These are phyloP conservation scores for Saccopteryx bilineata DNA, from an alignment of 2,113 vertebrate species.

Conservation along the genomic window DNA sequence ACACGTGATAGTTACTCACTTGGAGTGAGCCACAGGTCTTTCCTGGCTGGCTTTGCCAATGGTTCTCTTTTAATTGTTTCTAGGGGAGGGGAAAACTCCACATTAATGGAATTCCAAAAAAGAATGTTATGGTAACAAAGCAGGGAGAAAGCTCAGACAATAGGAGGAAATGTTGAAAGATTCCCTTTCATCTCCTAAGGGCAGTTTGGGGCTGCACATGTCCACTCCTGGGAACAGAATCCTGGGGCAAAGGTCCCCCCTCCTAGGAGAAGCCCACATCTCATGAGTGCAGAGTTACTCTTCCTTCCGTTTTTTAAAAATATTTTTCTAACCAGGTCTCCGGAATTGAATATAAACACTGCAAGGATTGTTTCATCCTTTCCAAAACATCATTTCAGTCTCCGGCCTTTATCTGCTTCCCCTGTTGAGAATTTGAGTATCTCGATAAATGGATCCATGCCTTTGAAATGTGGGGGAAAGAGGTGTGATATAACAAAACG, in stretches of 20 bases:
- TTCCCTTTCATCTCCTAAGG: constrained; percentile 72
- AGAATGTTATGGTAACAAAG: constrained; percentile 77
- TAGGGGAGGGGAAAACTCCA: constrained; percentile 66
- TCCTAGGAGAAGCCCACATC: not conserved
- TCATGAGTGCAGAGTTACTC: constrained; percentile 55
- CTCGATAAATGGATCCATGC: constrained; percentile 43
- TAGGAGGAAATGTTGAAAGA: constrained; percentile 84
- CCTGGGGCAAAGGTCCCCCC: not conserved
- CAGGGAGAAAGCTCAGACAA: constrained; percentile 85
- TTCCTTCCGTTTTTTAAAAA: constrained; percentile 72
- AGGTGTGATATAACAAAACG: constrained; percentile 59
- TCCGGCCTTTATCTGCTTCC: not conserved
- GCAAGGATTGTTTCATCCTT: constrained; percentile 42
- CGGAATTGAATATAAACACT: constrained; percentile 63
- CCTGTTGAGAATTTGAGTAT: constrained; percentile 54
- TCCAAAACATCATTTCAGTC: constrained; percentile 55
- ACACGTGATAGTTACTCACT: constrained; percentile 42
- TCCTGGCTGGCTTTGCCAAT: constrained; percentile 76
- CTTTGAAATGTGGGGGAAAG: constrained; percentile 65
- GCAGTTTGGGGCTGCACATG: not conserved
- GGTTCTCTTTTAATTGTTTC: constrained; percentile 80
- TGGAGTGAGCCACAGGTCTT: constrained; percentile 64
- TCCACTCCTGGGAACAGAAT: constrained; percentile 39
- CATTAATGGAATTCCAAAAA: constrained; percentile 76
- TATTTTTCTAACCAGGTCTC: constrained; percentile 76